Percentiles rank a stretch among this genome's conserved stretches.
These are phyloP conservation scores for Dendrolimus houi DNA, from an alignment of 2,888 invertebrate genomes.

Conservation along the genomic window DNA sequence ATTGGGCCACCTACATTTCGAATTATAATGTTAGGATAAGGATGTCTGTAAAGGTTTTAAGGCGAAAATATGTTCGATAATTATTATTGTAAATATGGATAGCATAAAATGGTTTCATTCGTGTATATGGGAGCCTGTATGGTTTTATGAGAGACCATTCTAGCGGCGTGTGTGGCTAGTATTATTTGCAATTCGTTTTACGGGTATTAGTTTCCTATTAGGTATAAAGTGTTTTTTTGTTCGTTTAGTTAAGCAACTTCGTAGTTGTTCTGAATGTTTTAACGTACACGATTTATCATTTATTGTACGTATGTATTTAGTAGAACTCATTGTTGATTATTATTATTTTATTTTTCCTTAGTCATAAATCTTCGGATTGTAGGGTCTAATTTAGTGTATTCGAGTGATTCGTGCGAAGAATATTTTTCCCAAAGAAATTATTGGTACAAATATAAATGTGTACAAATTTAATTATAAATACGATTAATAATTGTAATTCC, in stretches of 20 bases:
- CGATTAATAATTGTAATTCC: constrained; percentile 56
- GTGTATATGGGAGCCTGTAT: background rate
- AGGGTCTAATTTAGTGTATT: constrained; percentile 47
- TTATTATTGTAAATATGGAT: background rate
- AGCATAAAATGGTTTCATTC: background rate
- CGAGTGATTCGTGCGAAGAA: constrained; percentile 33
- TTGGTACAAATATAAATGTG: constrained; percentile 72
- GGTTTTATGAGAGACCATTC: constrained; percentile 4
- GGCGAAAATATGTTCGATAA: background rate
- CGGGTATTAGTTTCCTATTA: constrained; percentile 78
- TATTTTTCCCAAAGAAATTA: constrained; percentile 73
- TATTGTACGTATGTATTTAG: constrained; percentile 44
- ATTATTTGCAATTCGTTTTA: constrained; percentile 68
- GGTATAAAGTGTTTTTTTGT: constrained; percentile 61
- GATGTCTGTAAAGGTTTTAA: constrained; percentile 9
- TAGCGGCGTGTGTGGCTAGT: constrained; percentile 23
- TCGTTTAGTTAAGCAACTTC: constrained; percentile 45
- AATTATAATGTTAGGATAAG: constrained; percentile 27
- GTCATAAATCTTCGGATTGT: constrained; percentile 45
- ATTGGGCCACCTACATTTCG: constrained; percentile 29
- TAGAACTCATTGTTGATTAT: constrained; percentile 69
- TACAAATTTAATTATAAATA: constrained; percentile 65
- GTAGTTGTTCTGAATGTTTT: constrained; percentile 48
- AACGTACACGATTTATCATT: constrained; percentile 53
- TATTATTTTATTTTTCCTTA: constrained; percentile 64